Evolutionary conservation across 1,140 invertebrate genomes (phyloP), one percentile per base, ranked within the genome.

Genomic region (Chironomus striatipennis): DNA sequence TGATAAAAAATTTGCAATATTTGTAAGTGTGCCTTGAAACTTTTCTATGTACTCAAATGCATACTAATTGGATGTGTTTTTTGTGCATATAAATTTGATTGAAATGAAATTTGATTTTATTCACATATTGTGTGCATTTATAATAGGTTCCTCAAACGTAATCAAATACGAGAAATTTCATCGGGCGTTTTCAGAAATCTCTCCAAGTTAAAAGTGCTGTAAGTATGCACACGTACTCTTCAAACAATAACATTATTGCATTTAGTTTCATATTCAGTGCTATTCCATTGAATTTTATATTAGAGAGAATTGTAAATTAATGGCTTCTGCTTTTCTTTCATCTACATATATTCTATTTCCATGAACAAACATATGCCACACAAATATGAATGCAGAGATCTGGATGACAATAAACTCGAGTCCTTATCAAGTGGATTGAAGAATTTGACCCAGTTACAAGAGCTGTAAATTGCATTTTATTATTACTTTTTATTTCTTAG

Each of bases 371-470:
- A 57, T 15, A n/a, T 57, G 5, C n/a, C n/a, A n/a, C n/a, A n/a
- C 5, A 57, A 47, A 57, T n/a, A 57, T 57, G 12, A n/a, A 57
- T 57, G 47, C 81, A 91, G 90, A 75, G 89, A 91, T 82, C 83
- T 92, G 76, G 90, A 91, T 82, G 89, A 91, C 82, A 92, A 93
- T 85, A 83, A 86, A 76, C 84, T 92, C 77, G 87, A 83, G 73
- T 85, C 86, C 75, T 86, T 92, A 78, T 90, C 90, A 12, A 79
- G 81, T 67, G 89, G 90, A 73, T 82, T 90, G 73, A 85, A 85
- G 75, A 87, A 87, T 81, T 83, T 91, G 77, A 84, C 85, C 20
- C 83, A 85, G 76, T 84, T 93, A 64, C 86, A 90, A 81, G 89
- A 91, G 81, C 82, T 92, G 90, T 92, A 86, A 91, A 90, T 70